Conservation (phyloP, 2,888 invertebrate genomes). For the Tetrapedia diversipes region DNA sequence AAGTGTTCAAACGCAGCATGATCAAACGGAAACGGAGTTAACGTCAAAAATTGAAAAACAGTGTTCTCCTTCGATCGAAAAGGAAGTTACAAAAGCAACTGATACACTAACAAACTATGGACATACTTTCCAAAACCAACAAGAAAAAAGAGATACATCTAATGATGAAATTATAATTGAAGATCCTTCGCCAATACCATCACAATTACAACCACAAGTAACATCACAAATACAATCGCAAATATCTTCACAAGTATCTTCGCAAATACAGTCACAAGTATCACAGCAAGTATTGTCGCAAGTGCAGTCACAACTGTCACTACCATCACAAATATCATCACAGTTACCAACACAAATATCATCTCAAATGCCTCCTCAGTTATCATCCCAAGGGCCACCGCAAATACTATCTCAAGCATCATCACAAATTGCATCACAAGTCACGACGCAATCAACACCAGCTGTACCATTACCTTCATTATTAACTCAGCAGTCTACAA, state of each 20-base stretch:
- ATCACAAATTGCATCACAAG: slow-evolving; percentile 48
- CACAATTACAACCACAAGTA: slow-evolving; percentile 48
- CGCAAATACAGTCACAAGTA: slow-evolving; percentile 29
- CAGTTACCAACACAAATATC: slow-evolving; percentile 33
- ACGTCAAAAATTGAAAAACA: slow-evolving; percentile 64
- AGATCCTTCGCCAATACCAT: slow-evolving; percentile 54
- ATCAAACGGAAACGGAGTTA: slow-evolving; percentile 61
- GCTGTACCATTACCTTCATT: slow-evolving; percentile 42
- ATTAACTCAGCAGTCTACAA: slow-evolving; percentile 50
- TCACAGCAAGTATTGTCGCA: slow-evolving; percentile 19
- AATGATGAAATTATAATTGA: slow-evolving; percentile 75
- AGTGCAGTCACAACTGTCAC: slow-evolving; percentile 41
- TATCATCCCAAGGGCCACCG: slow-evolving; percentile 20
- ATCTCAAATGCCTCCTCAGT: slow-evolving; percentile 25
- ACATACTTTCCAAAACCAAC: slow-evolving; percentile 65
- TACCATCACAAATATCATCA: slow-evolving; percentile 40
- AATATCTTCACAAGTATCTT: slow-evolving; percentile 29
- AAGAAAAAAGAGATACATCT: slow-evolving; percentile 68
- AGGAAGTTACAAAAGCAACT: slow-evolving; percentile 60
- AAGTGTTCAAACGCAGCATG: slow-evolving; percentile 66
- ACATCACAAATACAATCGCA: slow-evolving; percentile 34
- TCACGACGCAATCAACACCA: slow-evolving; percentile 37
- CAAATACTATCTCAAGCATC: slow-evolving; percentile 40
- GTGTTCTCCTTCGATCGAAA: slow-evolving; percentile 56
- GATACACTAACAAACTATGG: slow-evolving; percentile 71